These are phyloP conservation scores for Xiphorhynchus elegans DNA, from an alignment of 2,113 vertebrate species.

Conservation along the genomic window DNA sequence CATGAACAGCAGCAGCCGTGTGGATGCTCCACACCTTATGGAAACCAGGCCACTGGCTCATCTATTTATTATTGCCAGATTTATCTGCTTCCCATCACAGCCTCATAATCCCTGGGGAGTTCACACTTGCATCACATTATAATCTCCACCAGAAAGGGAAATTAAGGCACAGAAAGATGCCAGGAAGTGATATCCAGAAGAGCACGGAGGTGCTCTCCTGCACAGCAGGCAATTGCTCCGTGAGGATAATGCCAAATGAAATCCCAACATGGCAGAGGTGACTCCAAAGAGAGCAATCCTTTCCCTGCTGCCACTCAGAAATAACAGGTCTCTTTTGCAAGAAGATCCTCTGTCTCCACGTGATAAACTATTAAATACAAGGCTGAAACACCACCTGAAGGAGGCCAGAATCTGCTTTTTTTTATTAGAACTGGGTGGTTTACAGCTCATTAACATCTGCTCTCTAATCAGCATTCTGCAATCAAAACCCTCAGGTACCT, in stretches of 20 bases:
- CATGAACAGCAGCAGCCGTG: conserved; percentile 3
- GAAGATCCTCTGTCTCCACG: neutral
- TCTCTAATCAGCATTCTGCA: neutral
- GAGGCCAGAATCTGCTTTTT: neutral
- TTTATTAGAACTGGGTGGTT: neutral
- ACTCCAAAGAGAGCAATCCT: neutral
- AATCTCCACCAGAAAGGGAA: neutral
- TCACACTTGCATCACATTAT: neutral
- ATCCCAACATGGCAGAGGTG: neutral
- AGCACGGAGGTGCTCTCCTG: neutral
- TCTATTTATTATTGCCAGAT: neutral
- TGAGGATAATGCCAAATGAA: neutral
- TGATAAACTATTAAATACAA: neutral
- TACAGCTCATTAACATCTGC: neutral
- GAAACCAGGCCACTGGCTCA: conserved; percentile 9
- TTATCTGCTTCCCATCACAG: neutral
- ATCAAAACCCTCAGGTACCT: neutral
- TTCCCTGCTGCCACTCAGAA: neutral
- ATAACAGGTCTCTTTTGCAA: neutral
- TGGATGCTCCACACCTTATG: neutral
- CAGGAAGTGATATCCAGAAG: neutral
- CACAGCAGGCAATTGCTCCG: neutral
- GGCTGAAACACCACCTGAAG: neutral
- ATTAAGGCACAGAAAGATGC: neutral
- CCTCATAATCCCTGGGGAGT: neutral